phyloP scores from a whole-genome alignment of 1,140 invertebrate species.

The Drosophila willistoni region DNA sequence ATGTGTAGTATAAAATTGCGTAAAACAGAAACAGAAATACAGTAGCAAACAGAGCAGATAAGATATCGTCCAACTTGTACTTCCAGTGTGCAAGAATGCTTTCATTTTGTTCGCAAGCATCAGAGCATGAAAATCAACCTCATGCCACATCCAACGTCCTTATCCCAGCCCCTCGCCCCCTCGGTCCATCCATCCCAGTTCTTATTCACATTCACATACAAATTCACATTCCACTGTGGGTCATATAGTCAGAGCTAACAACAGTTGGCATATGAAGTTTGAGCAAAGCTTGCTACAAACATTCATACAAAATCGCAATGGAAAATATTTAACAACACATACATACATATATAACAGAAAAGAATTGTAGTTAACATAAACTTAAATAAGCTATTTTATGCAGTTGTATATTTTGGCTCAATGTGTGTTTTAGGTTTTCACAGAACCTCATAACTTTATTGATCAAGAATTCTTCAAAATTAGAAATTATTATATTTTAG shows the following conservation, averaged over 20 bases:
- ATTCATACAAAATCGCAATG: constrained; percentile 22
- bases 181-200: not conserved
- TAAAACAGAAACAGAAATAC: constrained; percentile 29
- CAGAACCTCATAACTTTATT: not conserved
- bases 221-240: constrained; percentile 35
- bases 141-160: constrained; percentile 30
- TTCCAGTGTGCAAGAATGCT: constrained; percentile 56
- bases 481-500: too few species aligned
- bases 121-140: constrained; percentile 78
- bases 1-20: constrained; percentile 36
- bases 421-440: not conserved
- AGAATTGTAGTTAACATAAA: not conserved
- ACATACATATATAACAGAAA: not conserved
- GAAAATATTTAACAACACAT: constrained; percentile 28
- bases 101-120: constrained; percentile 76
- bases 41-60: constrained; percentile 53
- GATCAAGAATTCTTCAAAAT: too few species aligned
- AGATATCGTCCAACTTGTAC: constrained; percentile 60
- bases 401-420: not conserved
- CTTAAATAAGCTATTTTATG: not conserved
- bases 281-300: constrained; percentile 27
- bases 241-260: constrained; percentile 5
- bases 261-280: constrained; percentile 47
- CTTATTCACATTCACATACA: constrained; percentile 8
- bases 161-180: not conserved